A percentile compares a stretch with the other conserved stretches of the same genome.
Evolutionary conservation across 2,797 vertebrate species (phyloP).

Genomic region (Paedocypris micromegethes): DNA sequence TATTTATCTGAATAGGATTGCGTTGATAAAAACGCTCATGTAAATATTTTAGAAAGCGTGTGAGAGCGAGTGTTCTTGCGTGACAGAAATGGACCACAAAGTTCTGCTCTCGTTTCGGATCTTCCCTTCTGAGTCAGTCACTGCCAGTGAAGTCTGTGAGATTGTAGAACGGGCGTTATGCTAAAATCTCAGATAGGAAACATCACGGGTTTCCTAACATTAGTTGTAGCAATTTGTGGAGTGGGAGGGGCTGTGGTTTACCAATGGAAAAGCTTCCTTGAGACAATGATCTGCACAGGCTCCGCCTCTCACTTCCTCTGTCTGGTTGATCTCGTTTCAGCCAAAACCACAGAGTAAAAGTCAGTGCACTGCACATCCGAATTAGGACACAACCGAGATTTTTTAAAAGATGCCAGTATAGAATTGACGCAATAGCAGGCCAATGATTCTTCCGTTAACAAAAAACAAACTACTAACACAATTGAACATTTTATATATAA

Average conservation of each 20-base stretch:
- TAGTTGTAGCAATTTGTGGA: constrained; percentile 33
- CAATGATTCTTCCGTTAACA: background rate
- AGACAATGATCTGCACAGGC: constrained; percentile 45
- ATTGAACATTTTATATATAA: no score
- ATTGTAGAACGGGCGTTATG: constrained; percentile 48
- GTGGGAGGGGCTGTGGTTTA: constrained; percentile 62
- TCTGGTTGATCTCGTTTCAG: constrained; percentile 43
- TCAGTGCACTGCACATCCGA: constrained; percentile 41
- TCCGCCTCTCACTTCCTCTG: constrained; percentile 50
- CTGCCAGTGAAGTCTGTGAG: constrained; percentile 38
- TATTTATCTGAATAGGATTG: background rate
- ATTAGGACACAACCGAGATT: constrained; percentile 48
- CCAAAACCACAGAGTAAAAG: constrained; percentile 48
- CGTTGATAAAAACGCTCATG: background rate
- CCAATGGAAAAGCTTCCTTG: constrained; percentile 63
- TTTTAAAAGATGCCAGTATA: background rate
- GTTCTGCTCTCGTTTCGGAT: constrained; percentile 45
- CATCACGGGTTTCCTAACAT: constrained; percentile 54
- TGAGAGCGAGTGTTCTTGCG: constrained; percentile 32
- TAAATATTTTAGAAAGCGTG: constrained; percentile 25
- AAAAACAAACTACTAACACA: background rate
- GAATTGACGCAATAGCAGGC: no score
- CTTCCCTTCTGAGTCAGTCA: constrained; percentile 47
- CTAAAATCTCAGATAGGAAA: constrained; percentile 66
- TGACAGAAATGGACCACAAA: constrained; percentile 45